Evolutionary conservation across 2,797 vertebrate genomes (phyloP).

Genomic region (Rachycentron canadum): DNA sequence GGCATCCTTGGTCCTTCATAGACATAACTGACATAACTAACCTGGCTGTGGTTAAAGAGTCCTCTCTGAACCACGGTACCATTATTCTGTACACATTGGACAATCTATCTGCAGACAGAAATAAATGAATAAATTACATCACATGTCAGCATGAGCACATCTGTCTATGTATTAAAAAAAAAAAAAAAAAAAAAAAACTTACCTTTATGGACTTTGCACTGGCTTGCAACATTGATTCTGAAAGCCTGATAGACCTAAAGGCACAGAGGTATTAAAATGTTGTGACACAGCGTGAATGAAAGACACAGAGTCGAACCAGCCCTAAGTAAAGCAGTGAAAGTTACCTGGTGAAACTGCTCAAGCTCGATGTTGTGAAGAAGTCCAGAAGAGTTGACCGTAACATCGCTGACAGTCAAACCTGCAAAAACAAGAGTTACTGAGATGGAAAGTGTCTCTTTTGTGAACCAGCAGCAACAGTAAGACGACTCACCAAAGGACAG

Average conservation of each 20-base stretch:
- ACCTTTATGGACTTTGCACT: conserved; percentile 91
- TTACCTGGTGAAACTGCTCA: conserved; percentile 92
- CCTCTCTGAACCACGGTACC: conserved; percentile 95
- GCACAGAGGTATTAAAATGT: conserved; percentile 39
- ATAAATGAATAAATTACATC: neutral
- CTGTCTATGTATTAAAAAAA: fast-evolving
- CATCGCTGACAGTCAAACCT: conserved; percentile 90
- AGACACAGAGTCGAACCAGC: neutral
- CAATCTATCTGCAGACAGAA: conserved; percentile 85
- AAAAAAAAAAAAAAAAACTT: conserved; percentile 41
- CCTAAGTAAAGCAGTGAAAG: neutral
- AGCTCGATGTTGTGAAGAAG: conserved; percentile 90
- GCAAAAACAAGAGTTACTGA: conserved; percentile 34
- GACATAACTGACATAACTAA: conserved; percentile 65
- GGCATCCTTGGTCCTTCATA: too few species aligned
- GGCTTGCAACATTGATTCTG: conserved; percentile 89
- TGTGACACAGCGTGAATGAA: neutral
- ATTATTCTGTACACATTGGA: conserved; percentile 91
- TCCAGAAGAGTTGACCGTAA: conserved; percentile 88
- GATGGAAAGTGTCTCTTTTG: neutral
- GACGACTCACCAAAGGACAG: conserved; percentile 91
- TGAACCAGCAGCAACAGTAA: neutral
- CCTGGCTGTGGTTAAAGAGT: conserved; percentile 89
- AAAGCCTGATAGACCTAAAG: conserved; percentile 95
- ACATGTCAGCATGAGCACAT: neutral